phyloP scores from a whole-genome alignment of 2,888 invertebrate species.

The Crossocerus cetratus region DNA sequence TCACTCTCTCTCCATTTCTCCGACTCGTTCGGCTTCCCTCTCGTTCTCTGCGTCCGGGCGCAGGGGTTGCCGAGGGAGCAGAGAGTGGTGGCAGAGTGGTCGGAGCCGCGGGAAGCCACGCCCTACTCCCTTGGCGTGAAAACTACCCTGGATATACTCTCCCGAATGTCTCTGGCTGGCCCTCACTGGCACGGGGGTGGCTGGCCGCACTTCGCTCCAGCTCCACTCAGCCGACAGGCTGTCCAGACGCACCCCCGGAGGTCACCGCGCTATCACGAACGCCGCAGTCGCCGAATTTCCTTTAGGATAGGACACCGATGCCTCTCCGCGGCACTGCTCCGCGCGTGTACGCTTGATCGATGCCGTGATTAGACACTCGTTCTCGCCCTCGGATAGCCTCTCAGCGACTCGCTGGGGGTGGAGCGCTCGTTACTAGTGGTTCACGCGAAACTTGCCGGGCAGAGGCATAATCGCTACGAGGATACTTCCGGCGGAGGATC shows the following conservation, averaged over 20 bases:
- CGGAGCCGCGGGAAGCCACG: constrained; percentile 51
- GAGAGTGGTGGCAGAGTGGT: constrained; percentile 60
- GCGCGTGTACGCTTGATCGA: constrained; percentile 6
- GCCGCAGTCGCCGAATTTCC: constrained; percentile 51
- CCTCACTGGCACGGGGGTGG: constrained; percentile 73
- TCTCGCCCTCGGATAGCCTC: too few species aligned
- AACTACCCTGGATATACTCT: constrained; percentile 41
- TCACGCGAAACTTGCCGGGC: too few species aligned
- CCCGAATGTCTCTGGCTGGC: constrained; percentile 63
- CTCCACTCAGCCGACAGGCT: constrained; percentile 17
- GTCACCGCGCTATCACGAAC: constrained; percentile 47
- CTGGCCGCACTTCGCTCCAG: constrained; percentile 48
- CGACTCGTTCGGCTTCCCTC: not conserved
- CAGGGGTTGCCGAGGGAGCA: constrained; percentile 30
- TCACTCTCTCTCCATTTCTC: not conserved
- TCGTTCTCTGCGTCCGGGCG: constrained; percentile 1
- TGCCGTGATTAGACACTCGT: too few species aligned
- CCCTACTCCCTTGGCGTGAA: constrained; percentile 35
- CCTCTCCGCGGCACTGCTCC: constrained; percentile 30
- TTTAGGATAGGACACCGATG: constrained; percentile 59
- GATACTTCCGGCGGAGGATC: too few species aligned
- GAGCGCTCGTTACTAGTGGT: too few species aligned
- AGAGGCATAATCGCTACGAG: too few species aligned
- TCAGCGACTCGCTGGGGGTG: too few species aligned
- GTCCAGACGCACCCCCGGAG: constrained; percentile 49